phyloP scores from a whole-genome alignment of 2,888 invertebrate species.

The Tromatobia lineatoria region DNA sequence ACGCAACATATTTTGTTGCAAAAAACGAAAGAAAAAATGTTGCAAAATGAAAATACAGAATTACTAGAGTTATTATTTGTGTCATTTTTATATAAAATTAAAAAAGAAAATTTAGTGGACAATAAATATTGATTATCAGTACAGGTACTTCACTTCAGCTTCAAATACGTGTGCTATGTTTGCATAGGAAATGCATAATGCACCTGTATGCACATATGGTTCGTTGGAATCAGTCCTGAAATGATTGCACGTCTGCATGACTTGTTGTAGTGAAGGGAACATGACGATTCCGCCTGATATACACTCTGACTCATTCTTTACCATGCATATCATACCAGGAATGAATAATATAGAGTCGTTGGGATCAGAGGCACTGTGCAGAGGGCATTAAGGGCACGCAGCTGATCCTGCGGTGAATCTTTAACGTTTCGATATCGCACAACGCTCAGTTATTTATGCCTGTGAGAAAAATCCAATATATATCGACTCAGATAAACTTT shows the following conservation, averaged over 20 bases:
- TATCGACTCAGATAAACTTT: background rate
- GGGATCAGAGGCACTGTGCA: background rate
- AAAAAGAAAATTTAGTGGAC: too few species aligned
- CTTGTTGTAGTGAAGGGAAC: conserved; percentile 32
- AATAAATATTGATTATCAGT: too few species aligned
- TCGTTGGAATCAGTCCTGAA: background rate
- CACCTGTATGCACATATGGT: background rate
- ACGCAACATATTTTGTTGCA: too few species aligned
- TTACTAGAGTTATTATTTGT: background rate
- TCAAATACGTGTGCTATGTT: background rate
- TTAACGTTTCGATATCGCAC: background rate
- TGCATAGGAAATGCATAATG: background rate
- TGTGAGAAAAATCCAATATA: conserved; percentile 3
- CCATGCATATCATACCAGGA: background rate
- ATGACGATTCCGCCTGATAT: conserved; percentile 51
- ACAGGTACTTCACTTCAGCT: background rate
- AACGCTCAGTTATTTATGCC: background rate
- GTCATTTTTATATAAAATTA: too few species aligned
- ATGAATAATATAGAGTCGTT: conserved; percentile 24
- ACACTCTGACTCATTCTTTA: conserved; percentile 49
- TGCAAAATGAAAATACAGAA: too few species aligned
- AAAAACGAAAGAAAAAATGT: too few species aligned
- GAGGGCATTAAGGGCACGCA: background rate
- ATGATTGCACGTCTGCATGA: background rate
- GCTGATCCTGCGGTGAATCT: background rate